Conservation (phyloP, 2,888 invertebrate species). For the Phengaris arion region DNA sequence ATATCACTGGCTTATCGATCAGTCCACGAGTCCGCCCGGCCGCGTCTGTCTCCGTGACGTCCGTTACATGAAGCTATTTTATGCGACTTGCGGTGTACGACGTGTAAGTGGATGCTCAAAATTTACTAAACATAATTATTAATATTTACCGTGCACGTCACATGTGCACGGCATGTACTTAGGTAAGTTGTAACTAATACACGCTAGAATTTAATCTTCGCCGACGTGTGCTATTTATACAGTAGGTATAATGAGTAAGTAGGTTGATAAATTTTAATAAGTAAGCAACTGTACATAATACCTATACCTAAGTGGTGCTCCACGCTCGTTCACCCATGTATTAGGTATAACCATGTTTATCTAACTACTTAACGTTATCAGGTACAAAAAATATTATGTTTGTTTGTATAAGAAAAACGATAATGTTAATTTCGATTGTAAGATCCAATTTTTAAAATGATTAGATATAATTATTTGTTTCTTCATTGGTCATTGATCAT, state of each 20-base stretch:
- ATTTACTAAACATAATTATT: constrained; percentile 13
- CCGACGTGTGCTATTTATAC: neutral
- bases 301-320: neutral
- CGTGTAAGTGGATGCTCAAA: neutral
- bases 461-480: no score
- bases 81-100: neutral
- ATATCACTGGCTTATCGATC: constrained; percentile 11
- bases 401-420: no score
- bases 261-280: neutral
- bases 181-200: neutral
- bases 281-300: neutral
- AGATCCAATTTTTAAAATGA: no score
- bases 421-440: no score
- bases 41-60: no score
- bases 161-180: neutral
- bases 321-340: no score
- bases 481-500: no score
- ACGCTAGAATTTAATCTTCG: constrained; percentile 9
- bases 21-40: neutral
- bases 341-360: no score
- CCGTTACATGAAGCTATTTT: neutral
- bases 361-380: no score
- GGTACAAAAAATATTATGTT: no score
- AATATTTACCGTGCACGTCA: neutral
- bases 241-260: neutral